These are phyloP conservation scores for Rhea americana DNA, from an alignment of 2,113 vertebrate species.

Conservation along the genomic window DNA sequence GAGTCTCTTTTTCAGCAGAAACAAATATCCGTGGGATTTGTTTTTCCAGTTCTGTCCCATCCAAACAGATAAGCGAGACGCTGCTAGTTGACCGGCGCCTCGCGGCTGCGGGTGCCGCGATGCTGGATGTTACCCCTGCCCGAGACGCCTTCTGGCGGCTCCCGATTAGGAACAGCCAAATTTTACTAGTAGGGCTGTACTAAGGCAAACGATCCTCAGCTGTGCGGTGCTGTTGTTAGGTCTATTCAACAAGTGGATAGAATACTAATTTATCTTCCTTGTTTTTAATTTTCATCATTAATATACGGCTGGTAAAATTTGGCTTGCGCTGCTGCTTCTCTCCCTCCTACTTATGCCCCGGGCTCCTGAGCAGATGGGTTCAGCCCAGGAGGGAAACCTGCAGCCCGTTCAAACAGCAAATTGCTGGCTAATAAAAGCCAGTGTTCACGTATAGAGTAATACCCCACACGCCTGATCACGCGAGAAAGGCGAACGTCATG, in stretches of 20 bases:
- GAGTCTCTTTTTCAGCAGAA: neutral
- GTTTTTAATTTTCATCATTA: constrained; percentile 58
- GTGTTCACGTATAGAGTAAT: neutral
- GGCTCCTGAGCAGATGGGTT: neutral
- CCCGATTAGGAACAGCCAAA: neutral
- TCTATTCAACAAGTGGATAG: neutral
- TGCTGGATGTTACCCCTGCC: neutral
- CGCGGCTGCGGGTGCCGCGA: neutral
- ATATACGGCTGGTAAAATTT: neutral
- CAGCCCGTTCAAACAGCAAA: neutral
- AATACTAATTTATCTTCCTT: constrained; percentile 37
- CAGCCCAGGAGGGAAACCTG: fast-evolving
- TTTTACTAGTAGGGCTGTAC: neutral
- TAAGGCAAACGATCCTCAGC: neutral
- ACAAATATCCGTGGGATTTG: neutral
- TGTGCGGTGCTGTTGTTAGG: neutral
- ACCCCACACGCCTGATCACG: neutral
- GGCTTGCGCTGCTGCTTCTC: neutral
- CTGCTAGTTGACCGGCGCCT: neutral
- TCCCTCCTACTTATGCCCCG: neutral
- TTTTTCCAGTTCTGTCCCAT: neutral
- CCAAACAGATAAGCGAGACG: neutral
- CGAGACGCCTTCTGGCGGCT: neutral
- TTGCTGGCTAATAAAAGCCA: neutral
- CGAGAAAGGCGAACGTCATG: fast-evolving